Conservation (phyloP, 2,797 vertebrate species). For the Anableps anableps region DNA sequence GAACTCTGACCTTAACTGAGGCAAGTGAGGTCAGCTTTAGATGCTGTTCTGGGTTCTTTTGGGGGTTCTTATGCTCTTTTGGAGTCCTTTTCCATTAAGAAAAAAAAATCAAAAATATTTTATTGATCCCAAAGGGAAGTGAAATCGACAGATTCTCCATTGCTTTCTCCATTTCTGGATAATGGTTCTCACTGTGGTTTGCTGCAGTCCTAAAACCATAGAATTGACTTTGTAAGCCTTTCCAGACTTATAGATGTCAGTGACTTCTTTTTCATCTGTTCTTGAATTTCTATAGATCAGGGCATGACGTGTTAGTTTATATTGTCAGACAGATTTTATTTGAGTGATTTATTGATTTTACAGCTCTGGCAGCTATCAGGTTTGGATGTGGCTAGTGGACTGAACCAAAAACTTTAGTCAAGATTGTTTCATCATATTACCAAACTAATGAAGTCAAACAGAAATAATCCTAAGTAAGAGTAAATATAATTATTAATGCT, state of each 20-base stretch:
- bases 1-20: not conserved
- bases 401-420: not conserved
- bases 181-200: not conserved
- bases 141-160: not conserved
- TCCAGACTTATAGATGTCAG: not conserved
- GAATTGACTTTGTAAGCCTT: not conserved
- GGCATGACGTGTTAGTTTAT: not conserved
- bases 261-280: not conserved
- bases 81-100: not conserved
- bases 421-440: not conserved
- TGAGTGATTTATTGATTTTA: not conserved
- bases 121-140: too few relatives aligned
- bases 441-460: not conserved
- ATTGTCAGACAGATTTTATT: not conserved
- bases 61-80: not conserved
- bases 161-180: not conserved
- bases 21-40: too few relatives aligned
- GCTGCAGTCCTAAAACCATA: not conserved
- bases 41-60: not conserved
- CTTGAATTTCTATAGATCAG: not conserved
- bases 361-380: not conserved
- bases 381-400: not conserved
- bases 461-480: not conserved
- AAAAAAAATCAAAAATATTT: too few relatives aligned
- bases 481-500: not conserved